Evolutionary conservation across 2,888 invertebrate genomes (phyloP), one percentile per base, ranked within the genome.

Genomic region (Agriopis marginaria): DNA sequence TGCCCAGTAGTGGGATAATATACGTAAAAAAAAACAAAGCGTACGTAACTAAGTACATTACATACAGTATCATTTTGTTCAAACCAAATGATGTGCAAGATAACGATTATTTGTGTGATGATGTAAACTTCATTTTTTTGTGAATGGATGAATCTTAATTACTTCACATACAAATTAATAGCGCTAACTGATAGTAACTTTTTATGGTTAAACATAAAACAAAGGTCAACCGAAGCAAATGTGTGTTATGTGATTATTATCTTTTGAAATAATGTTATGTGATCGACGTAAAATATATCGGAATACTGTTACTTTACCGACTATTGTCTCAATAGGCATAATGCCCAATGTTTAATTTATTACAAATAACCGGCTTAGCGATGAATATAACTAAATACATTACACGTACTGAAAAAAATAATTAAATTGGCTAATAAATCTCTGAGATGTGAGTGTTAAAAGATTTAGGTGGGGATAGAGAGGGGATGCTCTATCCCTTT

Each of bases 211-310:
- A 69, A 68, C 74, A 72, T 77, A 73, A 74, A 62, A 64, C 66
- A 69, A 81, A 82, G 81, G 79, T 80, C 76, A 78, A 71, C 72
- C 68, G 65, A 68, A 75, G 74, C 78, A 61, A 78, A 79, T 77
- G 55, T 65, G 12, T 71, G 70, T 74, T 74, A 73, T 68, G 70
- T 49, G 64, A 71, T 71, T 23, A 61, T 55, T 71, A 70, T 71
- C 71, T 68, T 60, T 50, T 66, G 64, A 75, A 72, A 67, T 66
- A 69, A 65, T 70, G 66, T 70, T 75, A 70, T 70, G 71, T 61
- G 60, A 71, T 68, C 53, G 55, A 45, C 50, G 49, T 67, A 14
- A 64, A 67, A 71, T 47, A 64, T 56, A 67, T 68, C 64, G 63
- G 44, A 67, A 62, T 56, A 40, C 60, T 49, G 58, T 67, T 61